phyloP scores from a whole-genome alignment of 2,888 invertebrate genomes.

The Andrena marginata region DNA sequence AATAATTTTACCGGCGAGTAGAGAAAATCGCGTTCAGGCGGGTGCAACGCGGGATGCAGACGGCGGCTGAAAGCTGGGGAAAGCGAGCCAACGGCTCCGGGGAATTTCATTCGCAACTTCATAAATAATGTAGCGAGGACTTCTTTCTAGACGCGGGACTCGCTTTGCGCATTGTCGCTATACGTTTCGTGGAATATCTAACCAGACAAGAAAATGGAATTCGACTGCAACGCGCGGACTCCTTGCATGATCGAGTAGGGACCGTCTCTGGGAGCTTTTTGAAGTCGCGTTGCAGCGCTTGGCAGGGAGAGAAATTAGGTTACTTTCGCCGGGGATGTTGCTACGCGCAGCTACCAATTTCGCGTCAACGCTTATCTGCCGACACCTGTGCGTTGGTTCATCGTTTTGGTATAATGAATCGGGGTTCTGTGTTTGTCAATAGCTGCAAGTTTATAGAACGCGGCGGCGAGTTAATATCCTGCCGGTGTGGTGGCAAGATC shows the following conservation, averaged over 20 bases:
- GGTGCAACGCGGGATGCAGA: conserved; percentile 9
- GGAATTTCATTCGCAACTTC: conserved; percentile 33
- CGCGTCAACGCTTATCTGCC: background rate
- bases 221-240: background rate
- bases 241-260: background rate
- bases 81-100: conserved; percentile 2
- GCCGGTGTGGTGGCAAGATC: conserved; percentile 31
- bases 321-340: background rate
- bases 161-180: conserved; percentile 12
- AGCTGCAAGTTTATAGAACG: conserved; percentile 42
- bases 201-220: conserved; percentile 23
- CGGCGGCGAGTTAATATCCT: conserved; percentile 45
- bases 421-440: conserved; percentile 27
- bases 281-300: background rate
- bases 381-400: background rate
- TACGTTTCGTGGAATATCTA: conserved; percentile 22
- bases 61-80: background rate
- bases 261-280: background rate
- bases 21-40: background rate
- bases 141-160: conserved; percentile 7
- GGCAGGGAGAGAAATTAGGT: background rate
- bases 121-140: conserved; percentile 40
- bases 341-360: background rate
- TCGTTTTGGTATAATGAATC: conserved; percentile 18
- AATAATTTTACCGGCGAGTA: background rate